These are phyloP conservation scores for Takifugu rubripes DNA, from an alignment of 2,797 vertebrate species.

Conservation along the genomic window DNA sequence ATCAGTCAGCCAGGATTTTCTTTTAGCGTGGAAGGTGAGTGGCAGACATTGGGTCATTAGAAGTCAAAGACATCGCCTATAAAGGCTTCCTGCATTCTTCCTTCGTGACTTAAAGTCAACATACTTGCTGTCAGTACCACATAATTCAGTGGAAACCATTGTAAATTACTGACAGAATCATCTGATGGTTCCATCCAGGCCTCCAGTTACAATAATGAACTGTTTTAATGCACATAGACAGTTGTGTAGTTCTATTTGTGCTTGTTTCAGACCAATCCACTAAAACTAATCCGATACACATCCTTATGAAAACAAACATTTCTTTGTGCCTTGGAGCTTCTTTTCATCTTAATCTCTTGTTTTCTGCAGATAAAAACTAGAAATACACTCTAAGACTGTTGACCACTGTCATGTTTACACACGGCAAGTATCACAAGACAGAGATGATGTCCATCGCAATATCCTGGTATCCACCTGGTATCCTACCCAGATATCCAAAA, in stretches of 20 bases:
- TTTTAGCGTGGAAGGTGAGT: slow-evolving; percentile 3
- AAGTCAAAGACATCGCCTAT: slow-evolving; percentile 22
- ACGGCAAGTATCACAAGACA: background rate
- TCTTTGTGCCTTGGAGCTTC: background rate
- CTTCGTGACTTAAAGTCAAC: slow-evolving; percentile 25
- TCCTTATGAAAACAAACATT: background rate
- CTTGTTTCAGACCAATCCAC: no score
- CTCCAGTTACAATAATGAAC: no score
- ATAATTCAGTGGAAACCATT: background rate
- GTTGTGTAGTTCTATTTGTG: no score
- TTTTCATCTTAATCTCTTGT: no score
- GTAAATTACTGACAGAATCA: background rate
- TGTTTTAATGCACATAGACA: no score
- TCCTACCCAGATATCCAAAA: background rate
- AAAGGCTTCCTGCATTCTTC: slow-evolving; percentile 5
- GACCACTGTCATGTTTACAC: background rate
- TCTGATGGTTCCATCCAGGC: background rate
- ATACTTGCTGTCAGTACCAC: slow-evolving; percentile 12
- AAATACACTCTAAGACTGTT: slow-evolving; percentile 8
- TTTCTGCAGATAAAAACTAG: background rate
- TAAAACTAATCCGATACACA: no score
- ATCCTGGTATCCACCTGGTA: background rate
- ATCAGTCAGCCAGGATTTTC: slow-evolving; percentile 15
- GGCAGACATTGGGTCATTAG: slow-evolving; percentile 25
- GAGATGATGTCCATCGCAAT: background rate